Conservation (phyloP, 2,797 vertebrate genomes). For the Fringilla coelebs region DNA sequence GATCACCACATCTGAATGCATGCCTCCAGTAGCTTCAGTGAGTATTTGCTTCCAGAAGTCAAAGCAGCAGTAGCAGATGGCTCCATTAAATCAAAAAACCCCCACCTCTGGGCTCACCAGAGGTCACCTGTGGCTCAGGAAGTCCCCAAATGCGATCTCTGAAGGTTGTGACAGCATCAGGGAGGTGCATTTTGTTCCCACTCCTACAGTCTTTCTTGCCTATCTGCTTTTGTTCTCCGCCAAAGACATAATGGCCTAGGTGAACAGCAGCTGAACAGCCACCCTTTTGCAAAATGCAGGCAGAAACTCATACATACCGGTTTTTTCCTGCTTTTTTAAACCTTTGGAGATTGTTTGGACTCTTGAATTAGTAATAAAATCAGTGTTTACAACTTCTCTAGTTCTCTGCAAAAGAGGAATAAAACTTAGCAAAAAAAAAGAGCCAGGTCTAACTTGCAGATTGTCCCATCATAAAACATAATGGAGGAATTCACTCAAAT, state of each 20-base stretch:
- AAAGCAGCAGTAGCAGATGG: not conserved
- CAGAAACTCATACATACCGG: slow-evolving; percentile 70
- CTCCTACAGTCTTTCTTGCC: not conserved
- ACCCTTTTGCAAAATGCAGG: not conserved
- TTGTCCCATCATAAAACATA: not conserved
- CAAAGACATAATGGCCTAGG: not conserved
- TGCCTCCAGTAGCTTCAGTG: not conserved
- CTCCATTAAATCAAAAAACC: not conserved
- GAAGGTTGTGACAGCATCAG: not conserved
- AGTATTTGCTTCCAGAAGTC: not conserved
- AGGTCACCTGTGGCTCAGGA: not conserved
- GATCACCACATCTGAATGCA: not conserved
- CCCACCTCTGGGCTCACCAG: not conserved
- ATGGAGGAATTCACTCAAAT: not conserved
- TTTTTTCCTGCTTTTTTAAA: slow-evolving; percentile 46
- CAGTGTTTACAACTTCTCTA: slow-evolving; percentile 73
- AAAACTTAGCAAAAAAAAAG: not conserved
- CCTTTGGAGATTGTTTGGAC: slow-evolving; percentile 71
- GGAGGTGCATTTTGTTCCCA: not conserved
- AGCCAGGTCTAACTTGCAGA: not conserved
- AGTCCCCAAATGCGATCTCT: not conserved
- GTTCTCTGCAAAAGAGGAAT: slow-evolving; percentile 78
- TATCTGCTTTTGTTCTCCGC: not conserved
- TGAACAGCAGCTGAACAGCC: not conserved
- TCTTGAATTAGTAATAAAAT: slow-evolving; percentile 53